Evolutionary conservation across 1,140 invertebrate genomes (phyloP), one percentile per base, ranked within the genome.

Genomic region (Ectropis grisescens): DNA sequence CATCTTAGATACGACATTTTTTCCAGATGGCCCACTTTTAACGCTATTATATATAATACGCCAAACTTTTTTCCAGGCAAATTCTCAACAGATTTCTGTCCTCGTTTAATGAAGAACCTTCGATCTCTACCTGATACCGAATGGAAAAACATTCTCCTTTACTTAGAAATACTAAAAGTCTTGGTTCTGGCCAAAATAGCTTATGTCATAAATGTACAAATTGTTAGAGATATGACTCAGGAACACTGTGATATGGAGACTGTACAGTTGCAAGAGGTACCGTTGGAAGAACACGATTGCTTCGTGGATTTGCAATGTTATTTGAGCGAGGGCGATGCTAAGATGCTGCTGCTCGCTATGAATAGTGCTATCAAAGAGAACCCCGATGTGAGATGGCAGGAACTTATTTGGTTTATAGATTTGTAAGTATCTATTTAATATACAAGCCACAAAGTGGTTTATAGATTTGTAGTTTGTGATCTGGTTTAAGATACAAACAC

Each of bases 181-280:
- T 53, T 80, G 61, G 71, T 71, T 13, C 47, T 71, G 45, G 55
- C 71, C 0, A 48, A 67, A 32, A 31, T 80, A 40, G 62, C 66
- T 13, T 74, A 75, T 30, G 68, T 80, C 22, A 48, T 69, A 9
- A 67, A 75, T 61, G 75, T 80, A 69, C 71, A 71, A 71, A 66
- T 69, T 55, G 58, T 80, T 43, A 76, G 44, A 46, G 66, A 76
- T 23, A 32, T 42, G 30, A 65, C 52, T 29, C 33, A 48, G 32
- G 50, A 13, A 14, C 42, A 58, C 65, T 75, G 71, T 74, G 71
- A 76, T 71, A 70, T 57, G 40, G 44, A 55, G 36, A 52, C 40
- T 13, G 47, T 65, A 29, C 58, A 58, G 44, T 56, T 72, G 41
- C 61, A 66, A 55, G 70, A 80, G n/a, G 53, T 78, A 29, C 54